Evolutionary conservation across 2,113 vertebrate genomes (phyloP), one percentile per base, ranked within the genome.

Genomic region (Coryphaenoides rupestris): DNA sequence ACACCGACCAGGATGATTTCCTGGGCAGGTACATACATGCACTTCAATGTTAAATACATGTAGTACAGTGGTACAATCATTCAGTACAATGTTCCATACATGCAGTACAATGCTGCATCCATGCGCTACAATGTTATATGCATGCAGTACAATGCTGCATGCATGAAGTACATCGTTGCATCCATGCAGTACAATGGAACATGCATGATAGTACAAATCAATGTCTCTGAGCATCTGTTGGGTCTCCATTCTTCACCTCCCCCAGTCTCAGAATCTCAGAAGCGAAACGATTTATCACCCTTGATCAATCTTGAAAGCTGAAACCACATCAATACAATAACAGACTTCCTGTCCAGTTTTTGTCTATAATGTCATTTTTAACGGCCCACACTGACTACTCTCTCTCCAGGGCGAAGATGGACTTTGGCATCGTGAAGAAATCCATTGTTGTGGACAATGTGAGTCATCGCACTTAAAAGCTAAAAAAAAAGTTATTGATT

Each of bases 1-100:
- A 98, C 70, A 84, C 93, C 56, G 94, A 98, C 85, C 89, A 98
- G 89, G 95, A 98, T 74, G 95, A 98, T 79, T 95, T 96, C 85
- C 87, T 98, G 87, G 95, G 95, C 83, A 95, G 94, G 95, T 97
- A 88, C 79, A 75, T 68, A 54, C 68, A 47, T 63, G 70, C 58
- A 57, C 55, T 73, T 74, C 65, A n/a, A n/a, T n/a, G n/a, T n/a
- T n/a, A n/a, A n/a, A n/a, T n/a, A n/a, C n/a, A n/a, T n/a, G n/a
- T n/a, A 33, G 28, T 33, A 33, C 28, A 33, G 28, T 33, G 28
- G 5, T 33, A 33, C 10, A n/a, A 33, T 33, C 5, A 5, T 40
- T 7, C 33, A 40, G 6, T 40, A 40, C 33, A 40, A 40, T 40
- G 33, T 40, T 40, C 9, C 13, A 40, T 40, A 40, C 33, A 13